Evolutionary conservation across 2,888 invertebrate genomes (phyloP).

Genomic region (Cynaeus angustus): DNA sequence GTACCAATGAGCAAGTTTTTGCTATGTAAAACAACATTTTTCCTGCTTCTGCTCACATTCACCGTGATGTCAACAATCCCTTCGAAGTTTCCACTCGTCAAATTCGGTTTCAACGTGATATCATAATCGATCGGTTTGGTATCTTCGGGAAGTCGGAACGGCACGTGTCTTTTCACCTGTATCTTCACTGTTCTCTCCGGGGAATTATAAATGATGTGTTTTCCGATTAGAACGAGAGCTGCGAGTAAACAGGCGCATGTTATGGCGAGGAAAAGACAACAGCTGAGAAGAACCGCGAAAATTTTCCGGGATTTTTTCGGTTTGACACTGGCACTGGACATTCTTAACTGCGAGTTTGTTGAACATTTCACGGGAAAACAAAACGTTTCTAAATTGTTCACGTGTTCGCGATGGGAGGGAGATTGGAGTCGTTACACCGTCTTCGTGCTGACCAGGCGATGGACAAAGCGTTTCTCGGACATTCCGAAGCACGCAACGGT

Average conservation of each 20-base stretch:
- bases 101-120: constrained; percentile 77
- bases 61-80: constrained; percentile 76
- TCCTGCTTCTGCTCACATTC: constrained; percentile 64
- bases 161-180: too few species aligned
- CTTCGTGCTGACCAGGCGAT: constrained; percentile 21
- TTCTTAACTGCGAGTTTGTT: constrained; percentile 39
- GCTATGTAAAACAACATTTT: constrained; percentile 63
- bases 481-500: background rate
- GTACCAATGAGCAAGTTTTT: constrained; percentile 63
- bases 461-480: background rate
- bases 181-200: constrained; percentile 2
- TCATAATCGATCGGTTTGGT: constrained; percentile 79
- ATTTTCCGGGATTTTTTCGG: constrained; percentile 41
- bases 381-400: constrained; percentile 47
- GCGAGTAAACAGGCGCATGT: constrained; percentile 66
- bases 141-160: constrained; percentile 75
- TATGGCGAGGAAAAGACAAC: constrained; percentile 67
- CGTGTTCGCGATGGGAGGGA: constrained; percentile 46
- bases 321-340: constrained; percentile 35
- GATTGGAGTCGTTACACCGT: constrained; percentile 34
- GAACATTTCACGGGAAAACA: constrained; percentile 55
- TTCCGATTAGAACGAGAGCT: constrained; percentile 67
- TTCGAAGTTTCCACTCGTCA: constrained; percentile 75
- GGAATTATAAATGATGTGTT: constrained; percentile 59
- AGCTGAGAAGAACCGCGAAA: constrained; percentile 63